phyloP scores from a whole-genome alignment of 2,113 vertebrate genomes.

The Cranoglanis bouderius region DNA sequence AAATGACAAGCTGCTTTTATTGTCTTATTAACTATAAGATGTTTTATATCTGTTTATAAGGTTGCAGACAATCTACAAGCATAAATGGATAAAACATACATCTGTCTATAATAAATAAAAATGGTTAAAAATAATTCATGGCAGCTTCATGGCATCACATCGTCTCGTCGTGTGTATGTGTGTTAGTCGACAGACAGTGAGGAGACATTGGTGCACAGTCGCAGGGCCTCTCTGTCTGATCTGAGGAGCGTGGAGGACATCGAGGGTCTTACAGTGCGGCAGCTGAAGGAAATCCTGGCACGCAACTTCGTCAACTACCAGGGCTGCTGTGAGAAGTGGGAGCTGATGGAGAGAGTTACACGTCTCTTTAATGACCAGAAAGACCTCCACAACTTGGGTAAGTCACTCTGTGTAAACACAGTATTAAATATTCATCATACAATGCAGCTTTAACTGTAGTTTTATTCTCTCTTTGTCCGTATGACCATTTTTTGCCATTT shows the following conservation, averaged over 20 bases:
- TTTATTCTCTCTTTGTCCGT: neutral
- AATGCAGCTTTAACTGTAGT: neutral
- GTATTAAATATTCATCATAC: neutral
- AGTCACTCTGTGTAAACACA: neutral
- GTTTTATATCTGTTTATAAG: neutral
- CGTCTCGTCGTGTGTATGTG: neutral
- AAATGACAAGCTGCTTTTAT: neutral
- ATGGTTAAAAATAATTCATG: neutral
- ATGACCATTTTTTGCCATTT: neutral
- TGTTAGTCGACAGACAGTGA: constrained; percentile 80
- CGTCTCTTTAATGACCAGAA: constrained; percentile 89
- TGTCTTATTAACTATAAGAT: neutral
- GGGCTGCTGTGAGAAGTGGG: constrained; percentile 99
- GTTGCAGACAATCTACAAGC: neutral
- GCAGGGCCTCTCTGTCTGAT: constrained; percentile 89
- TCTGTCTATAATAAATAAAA: neutral
- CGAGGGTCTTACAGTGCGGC: constrained; percentile 85
- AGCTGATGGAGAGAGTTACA: constrained; percentile 91
- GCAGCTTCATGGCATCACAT: neutral
- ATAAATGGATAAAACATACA: neutral
- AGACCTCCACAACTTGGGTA: constrained; percentile 83
- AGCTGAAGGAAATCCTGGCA: constrained; percentile 95
- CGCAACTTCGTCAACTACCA: constrained; percentile 97
- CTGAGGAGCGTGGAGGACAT: constrained; percentile 82
- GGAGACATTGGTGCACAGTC: constrained; percentile 78